phyloP scores from a whole-genome alignment of 2,797 vertebrate genomes.

The Sebastiscus tertius region DNA sequence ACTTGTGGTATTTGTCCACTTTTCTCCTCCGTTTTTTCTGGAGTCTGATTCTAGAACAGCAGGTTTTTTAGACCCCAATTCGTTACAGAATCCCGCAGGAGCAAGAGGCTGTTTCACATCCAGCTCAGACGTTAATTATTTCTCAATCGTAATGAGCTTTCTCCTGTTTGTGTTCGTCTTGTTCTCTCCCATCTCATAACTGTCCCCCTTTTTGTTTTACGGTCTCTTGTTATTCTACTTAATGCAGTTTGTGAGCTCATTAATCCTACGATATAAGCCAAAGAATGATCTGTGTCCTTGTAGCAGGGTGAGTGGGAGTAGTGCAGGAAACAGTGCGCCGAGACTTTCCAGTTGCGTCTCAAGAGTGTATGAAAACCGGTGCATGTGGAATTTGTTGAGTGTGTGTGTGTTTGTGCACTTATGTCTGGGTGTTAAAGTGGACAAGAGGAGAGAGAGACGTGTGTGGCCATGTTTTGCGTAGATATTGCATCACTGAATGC shows the following conservation, averaged over 20 bases:
- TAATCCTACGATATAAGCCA: constrained; percentile 54
- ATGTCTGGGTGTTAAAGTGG: constrained; percentile 37
- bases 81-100: constrained; percentile 24
- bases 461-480: constrained; percentile 63
- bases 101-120: constrained; percentile 32
- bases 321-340: constrained; percentile 48
- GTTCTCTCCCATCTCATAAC: constrained; percentile 17
- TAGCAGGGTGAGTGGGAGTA: constrained; percentile 66
- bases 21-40: constrained; percentile 38
- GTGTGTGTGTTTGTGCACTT: constrained; percentile 31
- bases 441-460: constrained; percentile 32
- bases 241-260: constrained; percentile 62
- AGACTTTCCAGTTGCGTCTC: constrained; percentile 73
- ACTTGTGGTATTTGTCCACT: constrained; percentile 82
- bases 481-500: constrained; percentile 54
- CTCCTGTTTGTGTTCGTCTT: constrained; percentile 25
- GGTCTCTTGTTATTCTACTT: constrained; percentile 54
- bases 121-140: constrained; percentile 4
- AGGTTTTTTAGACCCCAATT: constrained; percentile 38
- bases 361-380: constrained; percentile 65
- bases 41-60: constrained; percentile 26
- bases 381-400: constrained; percentile 64
- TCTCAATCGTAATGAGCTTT: constrained; percentile 14
- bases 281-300: constrained; percentile 58
- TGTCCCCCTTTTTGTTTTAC: constrained; percentile 27